phyloP scores from a whole-genome alignment of 2,888 invertebrate species.

The Dryobotodes eremita region DNA sequence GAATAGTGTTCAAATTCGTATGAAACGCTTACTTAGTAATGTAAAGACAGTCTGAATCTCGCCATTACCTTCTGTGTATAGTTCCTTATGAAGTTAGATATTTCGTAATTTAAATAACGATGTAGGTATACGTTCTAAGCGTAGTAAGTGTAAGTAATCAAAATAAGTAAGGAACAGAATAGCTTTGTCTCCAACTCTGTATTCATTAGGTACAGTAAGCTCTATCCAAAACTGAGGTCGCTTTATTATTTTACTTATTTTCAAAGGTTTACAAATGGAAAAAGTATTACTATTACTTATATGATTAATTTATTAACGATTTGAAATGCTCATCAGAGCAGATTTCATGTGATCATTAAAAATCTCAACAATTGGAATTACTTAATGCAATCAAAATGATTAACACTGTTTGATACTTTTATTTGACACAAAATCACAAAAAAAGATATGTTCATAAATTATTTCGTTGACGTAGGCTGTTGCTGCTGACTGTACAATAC shows the following conservation, averaged over 20 bases:
- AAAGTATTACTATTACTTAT: not conserved
- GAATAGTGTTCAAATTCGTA: not conserved
- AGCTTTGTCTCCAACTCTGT: not conserved
- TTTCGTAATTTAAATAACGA: constrained; percentile 13
- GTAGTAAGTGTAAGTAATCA: constrained; percentile 2
- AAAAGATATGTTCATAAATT: not conserved
- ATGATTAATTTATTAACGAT: not conserved
- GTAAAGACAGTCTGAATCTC: not conserved
- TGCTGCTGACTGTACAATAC: constrained; percentile 16
- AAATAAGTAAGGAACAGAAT: not conserved
- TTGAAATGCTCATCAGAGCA: not conserved
- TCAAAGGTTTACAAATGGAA: constrained; percentile 4
- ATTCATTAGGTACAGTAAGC: not conserved
- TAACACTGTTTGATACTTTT: not conserved
- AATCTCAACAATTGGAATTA: constrained; percentile 9
- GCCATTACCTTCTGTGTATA: constrained; percentile 12
- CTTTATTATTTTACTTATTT: constrained; percentile 5
- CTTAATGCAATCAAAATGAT: not conserved
- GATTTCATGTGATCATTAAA: not conserved
- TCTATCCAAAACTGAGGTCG: not conserved
- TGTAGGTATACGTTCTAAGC: not conserved
- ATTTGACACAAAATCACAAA: not conserved
- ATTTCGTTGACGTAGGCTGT: not conserved
- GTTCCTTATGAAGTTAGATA: constrained; percentile 36
- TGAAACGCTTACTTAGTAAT: not conserved